Base-by-base conservation (phyloP, 1,140 invertebrate genomes). In the Conus ventricosus region DNA sequence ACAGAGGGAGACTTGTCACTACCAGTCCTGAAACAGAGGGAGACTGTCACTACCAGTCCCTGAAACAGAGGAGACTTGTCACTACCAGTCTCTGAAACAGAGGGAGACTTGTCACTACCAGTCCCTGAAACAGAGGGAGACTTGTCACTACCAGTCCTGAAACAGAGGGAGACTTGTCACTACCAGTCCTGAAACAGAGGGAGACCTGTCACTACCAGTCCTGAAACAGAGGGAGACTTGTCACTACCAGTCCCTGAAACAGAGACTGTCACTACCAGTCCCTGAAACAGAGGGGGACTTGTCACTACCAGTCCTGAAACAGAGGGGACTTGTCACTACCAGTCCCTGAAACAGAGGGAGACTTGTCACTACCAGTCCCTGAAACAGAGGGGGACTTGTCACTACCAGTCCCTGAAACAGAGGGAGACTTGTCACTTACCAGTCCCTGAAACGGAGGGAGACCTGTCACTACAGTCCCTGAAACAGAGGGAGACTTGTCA, bases 381-480 rank as follows among this genome's bases (percentile, higher is more conserved):
- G 95, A n/a, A 97, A 75, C 88, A 85, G 27, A 87, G 5, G 39
- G 39, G 3, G 39, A 39, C 39, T 39, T 39, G 39, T 39, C 39
- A 39, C 39, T 39, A 39, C 39, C 93, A 98, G 97, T 90, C 97
- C 97, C 96, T 97, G 95, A n/a, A 97, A 75, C 88, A 85, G 27
- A 87, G 5, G 39, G 39, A 39, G 39, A 39, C 39, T 39, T 39
- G 39, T 39, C 39, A 39, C 39, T 39, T n/a, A 39, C 39, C 93
- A 98, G 97, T 90, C 97, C 97, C 96, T 97, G 95, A n/a, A 97
- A 75, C 88, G 84, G 27, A 87, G 5, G 39, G 39, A 39, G 39
- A 39, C 39, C 3, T 39, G 39, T 39, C 39, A 39, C 39, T 39
- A 97, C 93, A 98, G 97, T 90, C 97, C 97, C 96, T 97, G 95